Evolutionary conservation across 2,113 vertebrate genomes (phyloP).

Genomic region (Lophotis ruficrista): DNA sequence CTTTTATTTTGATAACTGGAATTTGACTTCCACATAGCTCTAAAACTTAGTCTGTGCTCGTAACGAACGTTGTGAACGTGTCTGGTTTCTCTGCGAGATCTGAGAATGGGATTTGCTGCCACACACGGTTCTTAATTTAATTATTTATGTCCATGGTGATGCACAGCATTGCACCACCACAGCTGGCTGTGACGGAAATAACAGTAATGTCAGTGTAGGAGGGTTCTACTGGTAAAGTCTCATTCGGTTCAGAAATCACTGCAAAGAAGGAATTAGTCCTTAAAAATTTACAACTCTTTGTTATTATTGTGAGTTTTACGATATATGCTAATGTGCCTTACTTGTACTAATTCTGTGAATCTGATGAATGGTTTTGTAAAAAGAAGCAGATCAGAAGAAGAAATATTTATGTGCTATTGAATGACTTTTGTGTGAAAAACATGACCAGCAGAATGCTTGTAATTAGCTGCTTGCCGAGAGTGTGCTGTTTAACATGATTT

Average conservation of each 20-base stretch:
- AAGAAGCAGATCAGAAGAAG: constrained; percentile 70
- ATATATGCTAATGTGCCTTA: constrained; percentile 80
- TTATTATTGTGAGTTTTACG: constrained; percentile 75
- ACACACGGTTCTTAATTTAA: constrained; percentile 1
- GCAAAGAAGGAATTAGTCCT: constrained; percentile 58
- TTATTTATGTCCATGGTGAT: constrained; percentile 17
- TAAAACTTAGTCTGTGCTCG: not conserved
- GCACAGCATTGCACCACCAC: constrained; percentile 7
- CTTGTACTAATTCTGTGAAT: constrained; percentile 78
- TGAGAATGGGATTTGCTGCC: not conserved
- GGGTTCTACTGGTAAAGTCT: constrained; percentile 15
- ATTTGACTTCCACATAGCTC: constrained; percentile 31
- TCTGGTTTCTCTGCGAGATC: not conserved
- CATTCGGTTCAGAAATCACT: constrained; percentile 4
- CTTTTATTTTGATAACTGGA: constrained; percentile 69
- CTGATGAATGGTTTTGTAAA: constrained; percentile 79
- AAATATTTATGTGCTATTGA: constrained; percentile 79
- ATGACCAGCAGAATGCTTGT: constrained; percentile 78
- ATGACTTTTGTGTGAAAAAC: constrained; percentile 74
- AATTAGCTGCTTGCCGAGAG: constrained; percentile 75
- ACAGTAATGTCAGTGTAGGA: not conserved
- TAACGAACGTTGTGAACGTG: not conserved
- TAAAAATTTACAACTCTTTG: constrained; percentile 53
- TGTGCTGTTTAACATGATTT: constrained; percentile 73
- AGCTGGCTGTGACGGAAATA: not conserved